Conservation (phyloP, 2,113 vertebrate genomes). For the Solea solea region DNA sequence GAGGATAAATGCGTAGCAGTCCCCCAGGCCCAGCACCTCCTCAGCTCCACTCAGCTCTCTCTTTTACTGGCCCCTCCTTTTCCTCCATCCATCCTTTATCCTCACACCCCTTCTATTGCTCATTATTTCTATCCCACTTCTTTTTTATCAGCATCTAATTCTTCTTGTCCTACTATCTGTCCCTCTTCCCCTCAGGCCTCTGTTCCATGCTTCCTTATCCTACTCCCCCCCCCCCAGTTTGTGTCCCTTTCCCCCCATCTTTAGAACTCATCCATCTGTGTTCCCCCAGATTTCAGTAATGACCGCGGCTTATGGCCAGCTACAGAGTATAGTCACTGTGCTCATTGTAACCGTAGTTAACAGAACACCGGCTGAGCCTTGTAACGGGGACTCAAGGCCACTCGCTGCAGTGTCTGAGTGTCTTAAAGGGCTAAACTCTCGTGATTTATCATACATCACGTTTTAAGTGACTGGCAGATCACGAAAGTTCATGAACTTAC, state of each 20-base stretch:
- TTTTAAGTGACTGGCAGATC: neutral
- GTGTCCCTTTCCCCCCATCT: slow-evolving; percentile 29
- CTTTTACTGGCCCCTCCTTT: slow-evolving; percentile 49
- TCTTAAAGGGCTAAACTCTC: neutral
- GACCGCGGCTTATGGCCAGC: slow-evolving; percentile 11
- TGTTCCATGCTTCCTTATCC: slow-evolving; percentile 32
- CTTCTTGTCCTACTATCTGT: slow-evolving; percentile 56
- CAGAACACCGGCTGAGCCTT: slow-evolving; percentile 2
- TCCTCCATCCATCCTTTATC: slow-evolving; percentile 49
- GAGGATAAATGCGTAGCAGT: slow-evolving; percentile 77
- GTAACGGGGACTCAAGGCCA: slow-evolving; percentile 1
- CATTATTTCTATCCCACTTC: slow-evolving; percentile 62
- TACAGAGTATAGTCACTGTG: slow-evolving; percentile 5
- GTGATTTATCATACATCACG: slow-evolving; percentile 1
- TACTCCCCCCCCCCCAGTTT: slow-evolving; percentile 27
- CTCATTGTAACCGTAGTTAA: neutral
- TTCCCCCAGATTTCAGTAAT: slow-evolving; percentile 33
- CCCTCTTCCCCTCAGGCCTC: slow-evolving; percentile 41
- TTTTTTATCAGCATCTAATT: slow-evolving; percentile 51
- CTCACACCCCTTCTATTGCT: slow-evolving; percentile 61
- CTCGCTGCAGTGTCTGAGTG: neutral
- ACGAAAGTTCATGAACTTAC: neutral
- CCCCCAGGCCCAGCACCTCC: slow-evolving; percentile 68
- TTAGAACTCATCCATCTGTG: slow-evolving; percentile 19
- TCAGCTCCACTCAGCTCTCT: slow-evolving; percentile 53